phyloP scores from a whole-genome alignment of 2,113 vertebrate species.

The Ptilonorhynchus violaceus region DNA sequence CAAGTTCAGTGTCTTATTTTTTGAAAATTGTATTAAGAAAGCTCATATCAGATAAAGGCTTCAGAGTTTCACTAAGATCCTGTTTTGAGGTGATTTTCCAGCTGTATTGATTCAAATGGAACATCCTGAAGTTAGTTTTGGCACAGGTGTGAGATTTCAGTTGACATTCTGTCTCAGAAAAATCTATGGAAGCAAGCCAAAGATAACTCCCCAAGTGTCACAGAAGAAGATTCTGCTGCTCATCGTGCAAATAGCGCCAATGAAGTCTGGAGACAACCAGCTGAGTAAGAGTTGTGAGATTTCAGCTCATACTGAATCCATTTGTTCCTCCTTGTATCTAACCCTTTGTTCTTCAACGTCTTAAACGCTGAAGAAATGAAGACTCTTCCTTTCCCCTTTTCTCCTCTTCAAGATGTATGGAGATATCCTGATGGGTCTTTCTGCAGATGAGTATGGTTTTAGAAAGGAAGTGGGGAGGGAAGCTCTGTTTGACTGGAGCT shows the following conservation, averaged over 20 bases:
- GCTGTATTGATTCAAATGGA: background rate
- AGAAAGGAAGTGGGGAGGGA: background rate
- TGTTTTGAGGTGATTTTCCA: background rate
- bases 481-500: background rate
- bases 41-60: background rate
- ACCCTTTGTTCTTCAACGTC: background rate
- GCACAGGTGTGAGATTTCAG: background rate
- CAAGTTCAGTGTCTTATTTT: background rate
- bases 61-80: background rate
- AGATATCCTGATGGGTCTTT: background rate
- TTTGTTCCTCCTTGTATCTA: background rate
- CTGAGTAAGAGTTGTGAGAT: background rate
- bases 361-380: background rate
- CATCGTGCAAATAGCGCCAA: background rate
- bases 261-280: background rate
- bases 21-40: background rate
- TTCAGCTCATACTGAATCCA: background rate
- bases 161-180: background rate
- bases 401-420: background rate
- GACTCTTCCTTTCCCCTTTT: background rate
- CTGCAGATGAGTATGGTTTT: background rate
- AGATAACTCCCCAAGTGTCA: background rate
- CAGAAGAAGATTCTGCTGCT: background rate
- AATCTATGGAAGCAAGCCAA: background rate
- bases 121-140: conserved; percentile 15